Evolutionary conservation across 2,888 invertebrate species (phyloP), one percentile per base, ranked within the genome.

Genomic region (Atherix ibis): DNA sequence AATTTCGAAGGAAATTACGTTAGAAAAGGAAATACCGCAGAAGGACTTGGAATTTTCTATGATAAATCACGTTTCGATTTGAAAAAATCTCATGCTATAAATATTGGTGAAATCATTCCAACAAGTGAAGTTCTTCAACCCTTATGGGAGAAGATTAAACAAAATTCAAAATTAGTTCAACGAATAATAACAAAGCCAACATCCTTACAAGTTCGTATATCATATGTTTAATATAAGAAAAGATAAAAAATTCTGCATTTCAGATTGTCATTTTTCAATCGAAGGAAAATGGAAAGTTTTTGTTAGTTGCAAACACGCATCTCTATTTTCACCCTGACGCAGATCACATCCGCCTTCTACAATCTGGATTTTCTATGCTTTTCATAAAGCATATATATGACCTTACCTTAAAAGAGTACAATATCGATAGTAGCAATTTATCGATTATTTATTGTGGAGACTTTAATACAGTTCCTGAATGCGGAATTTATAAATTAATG

Each of bases 271-370:
- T 70, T 35, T 56, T 84, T 18, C 64, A 70, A 45, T 70, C 71
- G 2, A 52, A 63, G 40, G 71, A 70, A 10, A 66, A 66, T 37
- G 60, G 63, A 3, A 58, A 76, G 46, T 58, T 75, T 35, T 47
- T 84, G 22, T 51, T 84, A 24, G 64, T 78, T 42, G 89, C 78
- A 12, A 94, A 91, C 52, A 91, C 88, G 2, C 95, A 97, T 65
- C 67, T 95, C 31, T 95, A 88, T 63, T 95, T 89, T 51, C 85
- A 87, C 54, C 89, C 91, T 1, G 76, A 82, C 56, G 83, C 92
- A 5, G 84, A 87, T 58, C 85, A 91, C 50, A 78, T 95, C 44
- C 67, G 95, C 40, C 63, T 92, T 4, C 54, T 94, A 15, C 95
- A 95, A 66, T 77, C 76, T 18, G 79, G 77, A 18, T 70, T 80